Conservation (phyloP, 1,140 invertebrate genomes). For the Diabrotica virgifera region DNA sequence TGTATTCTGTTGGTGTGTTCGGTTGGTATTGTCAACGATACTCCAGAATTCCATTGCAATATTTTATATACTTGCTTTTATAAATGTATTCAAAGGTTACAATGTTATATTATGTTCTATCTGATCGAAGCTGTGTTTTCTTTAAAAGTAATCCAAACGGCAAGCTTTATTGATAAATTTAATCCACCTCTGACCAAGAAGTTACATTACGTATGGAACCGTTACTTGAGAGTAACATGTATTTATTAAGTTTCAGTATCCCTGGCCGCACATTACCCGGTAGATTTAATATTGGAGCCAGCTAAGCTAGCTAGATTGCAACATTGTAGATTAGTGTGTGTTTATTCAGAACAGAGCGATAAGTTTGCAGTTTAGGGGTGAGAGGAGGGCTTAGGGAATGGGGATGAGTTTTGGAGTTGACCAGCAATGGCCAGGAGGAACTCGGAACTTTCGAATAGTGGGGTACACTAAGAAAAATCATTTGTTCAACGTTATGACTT, state of each 20-base stretch:
- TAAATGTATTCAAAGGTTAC: too few species aligned
- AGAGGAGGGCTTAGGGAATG: neutral
- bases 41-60: too few species aligned
- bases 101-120: too few species aligned
- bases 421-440: conserved; percentile 14
- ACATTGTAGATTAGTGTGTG: conserved; percentile 39
- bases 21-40: too few species aligned
- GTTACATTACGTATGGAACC: conserved; percentile 12
- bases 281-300: conserved; percentile 36
- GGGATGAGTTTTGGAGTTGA: conserved; percentile 10
- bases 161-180: neutral
- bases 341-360: conserved; percentile 33
- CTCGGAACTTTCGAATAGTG: neutral
- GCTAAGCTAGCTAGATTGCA: conserved; percentile 34
- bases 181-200: neutral
- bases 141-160: neutral
- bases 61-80: too few species aligned
- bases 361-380: conserved; percentile 24
- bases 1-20: too few species aligned
- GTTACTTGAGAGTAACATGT: conserved; percentile 24
- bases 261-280: conserved; percentile 31
- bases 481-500: neutral
- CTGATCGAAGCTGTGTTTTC: too few species aligned
- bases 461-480: neutral
- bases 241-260: conserved; percentile 27